phyloP scores from a whole-genome alignment of 30 jellyfish, hydroid and myxozoan genomes.

The Sanderia malayensis region DNA sequence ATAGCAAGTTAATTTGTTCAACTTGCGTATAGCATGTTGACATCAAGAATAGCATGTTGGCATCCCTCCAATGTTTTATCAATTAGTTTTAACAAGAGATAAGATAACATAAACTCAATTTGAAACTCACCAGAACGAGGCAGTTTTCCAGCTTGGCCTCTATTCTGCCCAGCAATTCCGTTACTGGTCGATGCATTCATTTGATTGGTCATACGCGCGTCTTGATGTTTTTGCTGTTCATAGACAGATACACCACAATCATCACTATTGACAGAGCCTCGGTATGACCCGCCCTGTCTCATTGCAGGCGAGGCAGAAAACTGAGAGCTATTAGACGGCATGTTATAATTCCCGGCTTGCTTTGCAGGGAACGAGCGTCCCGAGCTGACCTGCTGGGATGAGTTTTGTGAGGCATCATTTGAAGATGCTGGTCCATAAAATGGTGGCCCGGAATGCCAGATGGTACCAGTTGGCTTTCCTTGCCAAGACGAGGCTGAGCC shows the following conservation, averaged over 20 bases:
- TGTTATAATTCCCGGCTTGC: slow-evolving; percentile 16
- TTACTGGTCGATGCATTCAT: slow-evolving; percentile 30
- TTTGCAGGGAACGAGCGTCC: slow-evolving; percentile 44
- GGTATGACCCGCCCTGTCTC: slow-evolving; percentile 29
- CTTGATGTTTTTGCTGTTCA: slow-evolving; percentile 31
- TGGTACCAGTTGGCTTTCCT: slow-evolving; percentile 28
- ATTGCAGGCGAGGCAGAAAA: slow-evolving; percentile 21
- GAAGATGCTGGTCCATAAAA: slow-evolving; percentile 57
- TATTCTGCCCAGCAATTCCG: slow-evolving; percentile 10
- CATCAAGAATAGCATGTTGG: no score
- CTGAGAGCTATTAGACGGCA: slow-evolving; percentile 29
- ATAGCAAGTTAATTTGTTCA: no score
- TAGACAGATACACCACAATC: background rate
- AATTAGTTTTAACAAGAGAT: no score
- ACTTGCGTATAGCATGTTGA: no score
- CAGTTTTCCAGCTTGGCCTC: background rate
- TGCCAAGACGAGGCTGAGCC: slow-evolving; percentile 13
- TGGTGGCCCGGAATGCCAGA: slow-evolving; percentile 70
- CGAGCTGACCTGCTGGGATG: slow-evolving; percentile 3
- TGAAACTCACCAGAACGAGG: slow-evolving; percentile 18
- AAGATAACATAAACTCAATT: no score
- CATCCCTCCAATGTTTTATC: no score
- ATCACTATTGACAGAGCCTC: slow-evolving; percentile 7
- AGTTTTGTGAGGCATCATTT: slow-evolving; percentile 39
- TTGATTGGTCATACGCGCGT: slow-evolving; percentile 35